Evolutionary conservation across 2,888 invertebrate species (phyloP).

Genomic region (Cataglyphis altisquamis): DNA sequence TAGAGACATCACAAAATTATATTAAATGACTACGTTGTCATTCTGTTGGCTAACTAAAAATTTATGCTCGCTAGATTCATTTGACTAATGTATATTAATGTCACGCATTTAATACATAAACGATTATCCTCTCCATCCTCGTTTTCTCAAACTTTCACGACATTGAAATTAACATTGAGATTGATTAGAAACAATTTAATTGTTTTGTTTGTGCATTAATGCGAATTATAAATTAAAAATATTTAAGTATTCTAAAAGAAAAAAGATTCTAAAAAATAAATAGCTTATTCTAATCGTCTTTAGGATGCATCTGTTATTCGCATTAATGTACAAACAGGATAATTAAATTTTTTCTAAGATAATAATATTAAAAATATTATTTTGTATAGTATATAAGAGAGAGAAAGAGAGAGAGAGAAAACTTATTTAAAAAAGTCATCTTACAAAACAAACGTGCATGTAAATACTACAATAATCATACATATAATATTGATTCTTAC

Average conservation of each 20-base stretch:
- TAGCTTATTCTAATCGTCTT: no score
- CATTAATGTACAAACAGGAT: no score
- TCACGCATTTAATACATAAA: neutral
- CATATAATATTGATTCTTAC: slow-evolving; percentile 25
- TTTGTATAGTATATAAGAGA: neutral
- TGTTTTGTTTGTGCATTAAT: neutral
- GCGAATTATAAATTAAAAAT: slow-evolving; percentile 1
- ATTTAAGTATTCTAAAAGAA: neutral
- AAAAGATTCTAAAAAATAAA: no score
- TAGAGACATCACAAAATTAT: slow-evolving; percentile 16
- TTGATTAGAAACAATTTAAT: slow-evolving; percentile 15
- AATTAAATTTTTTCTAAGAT: no score
- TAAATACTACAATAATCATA: slow-evolving; percentile 5
- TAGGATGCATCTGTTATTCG: no score
- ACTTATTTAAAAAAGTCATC: neutral
- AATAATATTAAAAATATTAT: neutral
- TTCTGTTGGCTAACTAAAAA: neutral
- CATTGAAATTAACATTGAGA: neutral
- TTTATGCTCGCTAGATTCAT: slow-evolving; percentile 1
- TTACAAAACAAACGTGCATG: neutral
- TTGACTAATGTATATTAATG: slow-evolving; percentile 31
- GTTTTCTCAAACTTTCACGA: neutral
- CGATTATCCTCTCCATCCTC: neutral
- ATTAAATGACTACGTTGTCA: slow-evolving; percentile 21
- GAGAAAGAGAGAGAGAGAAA: neutral